Base-by-base conservation (phyloP, 2,888 invertebrate species). In the Argyresthia goedartella region DNA sequence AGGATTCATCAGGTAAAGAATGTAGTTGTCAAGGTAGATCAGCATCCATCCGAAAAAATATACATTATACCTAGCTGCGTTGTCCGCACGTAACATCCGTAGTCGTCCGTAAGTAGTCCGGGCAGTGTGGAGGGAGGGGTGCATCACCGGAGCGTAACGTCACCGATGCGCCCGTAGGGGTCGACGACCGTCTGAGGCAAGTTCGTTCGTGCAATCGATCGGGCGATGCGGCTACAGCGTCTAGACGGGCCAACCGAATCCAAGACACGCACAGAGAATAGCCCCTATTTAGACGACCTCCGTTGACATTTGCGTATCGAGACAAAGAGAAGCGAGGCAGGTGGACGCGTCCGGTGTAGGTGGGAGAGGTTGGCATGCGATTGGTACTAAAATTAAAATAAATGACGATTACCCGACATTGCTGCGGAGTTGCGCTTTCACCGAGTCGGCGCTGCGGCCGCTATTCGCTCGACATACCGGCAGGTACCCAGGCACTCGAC, bases 71-170 rank as follows among this genome's bases (percentile, higher is more conserved):
- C 25, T 25, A 25, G 25, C 2, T 25, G 25, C 65, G 57, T 61
- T 62, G 25, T 59, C 60, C 25, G 25, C 25, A 25, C 67, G 62
- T 71, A 73, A 73, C 71, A 73, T 70, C 73, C 69, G 74, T 75
- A 67, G 73, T 39, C 10, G 8, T 39, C 39, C 39, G 39, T n/a
- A 9, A 39, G 39, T 39, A n/a, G n/a, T 39, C 11, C 25, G 25
- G 14, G 48, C 33, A 34, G 34, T n/a, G 36, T 33, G n/a, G 45
- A 50, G 35, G 14, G 76, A 76, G 71, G 77, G 76, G 82, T 82
- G 84, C 81, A 81, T 80, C 85, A 80, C 69, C 81, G 73, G 68
- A 84, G 84, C 84, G 84, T 75, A 82, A 82, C 85, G 85, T 86
- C 85, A 85, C 79, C 82, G 84, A 85, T 81, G 85, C 82, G 81